Evolutionary conservation across 2,113 vertebrate genomes (phyloP), one percentile per base, ranked within the genome.

Genomic region (Hymenochirus boettgeri): DNA sequence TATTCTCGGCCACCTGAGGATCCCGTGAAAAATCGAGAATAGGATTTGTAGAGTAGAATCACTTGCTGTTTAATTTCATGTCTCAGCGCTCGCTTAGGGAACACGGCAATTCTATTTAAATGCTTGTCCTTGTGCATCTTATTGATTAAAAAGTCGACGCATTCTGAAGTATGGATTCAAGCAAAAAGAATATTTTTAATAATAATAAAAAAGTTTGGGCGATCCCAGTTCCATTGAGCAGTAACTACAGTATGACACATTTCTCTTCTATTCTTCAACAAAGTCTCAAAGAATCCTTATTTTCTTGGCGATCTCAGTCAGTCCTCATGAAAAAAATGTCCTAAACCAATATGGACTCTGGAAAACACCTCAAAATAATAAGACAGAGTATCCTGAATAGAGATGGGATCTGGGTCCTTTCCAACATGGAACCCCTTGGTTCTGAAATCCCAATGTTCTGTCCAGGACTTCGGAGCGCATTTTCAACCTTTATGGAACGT

Each of bases 11-110:
- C 62, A 56, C 39, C 37, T 56, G 5, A 47, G 23, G 37, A 46
- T 56, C 39, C 13, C 11, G 27, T 31, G 27, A 10, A 17, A 21
- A 21, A 7, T 21, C 22, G 18, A 47, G 45, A n/a, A 33, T 53
- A 18, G 61, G 21, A 51, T 51, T 21, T 35, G 15, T 22, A 5
- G 21, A 21, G 22, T 13, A 27, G 39, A 46, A 29, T 47, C 52
- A 22, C 50, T 63, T 63, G 18, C 19, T 55, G 62, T 45, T 64
- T 64, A 55, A 64, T 64, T 64, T 64, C 62, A 64, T 64, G 52
- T 64, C 37, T 56, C 51, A 37, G 35, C 56, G 62, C n/a, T n/a
- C 62, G 31, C 52, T 55, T 56, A 42, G 18, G 24, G n/a, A 55
- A 31, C 62, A 63, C 46, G 26, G 35, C 27, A 42, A 26, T 29